A percentile compares a stretch with the other conserved stretches of the same genome.
These are phyloP conservation scores for Etheostoma cragini DNA, from an alignment of 2,113 vertebrate genomes.

Conservation along the genomic window DNA sequence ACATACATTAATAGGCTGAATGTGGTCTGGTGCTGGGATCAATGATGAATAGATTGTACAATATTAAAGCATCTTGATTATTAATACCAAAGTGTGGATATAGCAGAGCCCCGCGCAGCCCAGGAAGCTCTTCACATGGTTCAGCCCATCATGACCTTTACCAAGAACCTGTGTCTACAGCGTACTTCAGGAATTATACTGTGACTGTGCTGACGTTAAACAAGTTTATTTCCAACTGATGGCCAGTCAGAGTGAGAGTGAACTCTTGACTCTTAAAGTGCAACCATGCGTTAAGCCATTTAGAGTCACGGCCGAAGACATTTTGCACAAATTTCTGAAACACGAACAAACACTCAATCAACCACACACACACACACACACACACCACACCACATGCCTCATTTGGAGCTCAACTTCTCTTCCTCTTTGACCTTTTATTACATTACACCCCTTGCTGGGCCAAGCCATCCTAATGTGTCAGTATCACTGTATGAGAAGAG, in stretches of 20 bases:
- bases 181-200: not conserved
- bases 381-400: too few relatives aligned
- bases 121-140: not conserved
- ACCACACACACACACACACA: not conserved
- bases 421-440: slow-evolving; percentile 31
- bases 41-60: slow-evolving; percentile 79
- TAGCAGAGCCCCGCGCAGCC: slow-evolving; percentile 18
- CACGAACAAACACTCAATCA: not conserved
- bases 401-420: too few relatives aligned
- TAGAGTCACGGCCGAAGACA: not conserved
- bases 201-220: not conserved
- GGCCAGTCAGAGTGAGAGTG: not conserved
- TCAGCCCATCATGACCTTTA: not conserved
- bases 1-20: slow-evolving; percentile 34
- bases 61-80: slow-evolving; percentile 78
- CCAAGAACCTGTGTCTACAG: not conserved
- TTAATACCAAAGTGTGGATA: slow-evolving; percentile 62
- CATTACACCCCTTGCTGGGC: slow-evolving; percentile 2
- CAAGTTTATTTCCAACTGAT: not conserved
- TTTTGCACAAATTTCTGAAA: slow-evolving; percentile 1
- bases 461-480: not conserved
- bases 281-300: not conserved
- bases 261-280: not conserved
- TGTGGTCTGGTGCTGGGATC: slow-evolving; percentile 43
- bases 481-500: not conserved